Base-by-base conservation (phyloP, 2,797 vertebrate genomes). In the Taenioides sp. region DNA sequence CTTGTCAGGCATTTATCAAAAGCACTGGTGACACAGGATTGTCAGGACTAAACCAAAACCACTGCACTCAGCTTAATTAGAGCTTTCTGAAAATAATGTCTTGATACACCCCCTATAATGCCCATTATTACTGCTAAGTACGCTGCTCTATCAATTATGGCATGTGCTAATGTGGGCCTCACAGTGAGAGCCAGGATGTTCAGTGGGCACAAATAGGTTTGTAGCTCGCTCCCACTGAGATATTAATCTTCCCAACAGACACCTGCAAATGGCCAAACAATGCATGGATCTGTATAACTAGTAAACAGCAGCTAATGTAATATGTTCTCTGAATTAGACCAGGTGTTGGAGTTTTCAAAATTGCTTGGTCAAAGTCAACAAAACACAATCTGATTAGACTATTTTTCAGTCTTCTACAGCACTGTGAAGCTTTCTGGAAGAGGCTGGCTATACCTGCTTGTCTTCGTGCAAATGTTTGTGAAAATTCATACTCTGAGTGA, bases 81-180 rank as follows among this genome's bases (percentile, higher is more conserved):
- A 84, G 84, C 85, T 86, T 88, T 86, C 80, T 84, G 83, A 88
- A 91, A 90, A 84, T 84, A 86, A 89, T 80, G 86, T 89, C 90
- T 89, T 84, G 80, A 87, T 88, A 77, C 84, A 85, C 84, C 86
- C 83, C 83, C 88, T 85, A 84, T 85, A 91, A 92, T 88, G 88
- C 82, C 87, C 88, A 93, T 92, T 92, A 92, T 93, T 92, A 89
- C 85, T 67, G 83, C 88, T 91, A 92, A 92, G 87, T 91, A 87
- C 80, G 86, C 90, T 89, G 90, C 79, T 91, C 90, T 87, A 92
- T 91, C 91, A 91, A 89, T 87, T 86, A 89, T 92, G 91, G 82
- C 90, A 90, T 86, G 87, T 87, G 88, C 86, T 91, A 91, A 92
- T 90, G 90, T 16, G 86, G 87, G 88, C 74, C 87, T 87, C 89